Evolutionary conservation across 2,888 invertebrate species (phyloP).

Genomic region (Pachycephus smyrnensis): DNA sequence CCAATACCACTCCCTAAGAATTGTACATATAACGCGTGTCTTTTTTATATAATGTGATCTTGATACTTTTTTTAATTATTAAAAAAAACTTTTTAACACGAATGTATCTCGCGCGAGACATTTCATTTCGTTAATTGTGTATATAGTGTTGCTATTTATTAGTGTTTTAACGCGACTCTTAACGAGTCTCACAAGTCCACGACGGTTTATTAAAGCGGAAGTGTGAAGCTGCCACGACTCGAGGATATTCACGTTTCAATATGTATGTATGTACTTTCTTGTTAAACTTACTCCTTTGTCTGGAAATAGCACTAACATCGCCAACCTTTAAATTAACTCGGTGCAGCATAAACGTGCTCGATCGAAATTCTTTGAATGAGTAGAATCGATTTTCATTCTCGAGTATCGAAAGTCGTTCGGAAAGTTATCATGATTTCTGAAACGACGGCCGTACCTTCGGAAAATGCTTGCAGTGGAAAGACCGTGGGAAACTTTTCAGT

Average conservation of each 20-base stretch:
- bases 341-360: neutral
- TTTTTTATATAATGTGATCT: slow-evolving; percentile 7
- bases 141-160: neutral
- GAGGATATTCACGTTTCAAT: slow-evolving; percentile 36
- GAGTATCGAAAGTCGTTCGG: neutral
- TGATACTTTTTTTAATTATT: neutral
- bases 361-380: neutral
- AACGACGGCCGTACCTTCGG: neutral
- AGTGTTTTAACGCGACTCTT: neutral
- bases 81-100: neutral
- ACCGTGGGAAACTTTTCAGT: neutral
- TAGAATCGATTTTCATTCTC: neutral
- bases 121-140: neutral
- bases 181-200: neutral
- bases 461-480: neutral
- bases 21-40: slow-evolving; percentile 14
- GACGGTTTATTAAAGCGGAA: slow-evolving; percentile 12
- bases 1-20: neutral
- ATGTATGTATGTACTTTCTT: slow-evolving; percentile 44
- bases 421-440: neutral
- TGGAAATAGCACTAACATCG: neutral
- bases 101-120: neutral
- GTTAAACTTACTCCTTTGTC: neutral
- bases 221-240: slow-evolving; percentile 27
- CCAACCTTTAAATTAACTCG: neutral